Evolutionary conservation across 2,888 invertebrate genomes (phyloP).

Genomic region (Zhengitettix transpicula): DNA sequence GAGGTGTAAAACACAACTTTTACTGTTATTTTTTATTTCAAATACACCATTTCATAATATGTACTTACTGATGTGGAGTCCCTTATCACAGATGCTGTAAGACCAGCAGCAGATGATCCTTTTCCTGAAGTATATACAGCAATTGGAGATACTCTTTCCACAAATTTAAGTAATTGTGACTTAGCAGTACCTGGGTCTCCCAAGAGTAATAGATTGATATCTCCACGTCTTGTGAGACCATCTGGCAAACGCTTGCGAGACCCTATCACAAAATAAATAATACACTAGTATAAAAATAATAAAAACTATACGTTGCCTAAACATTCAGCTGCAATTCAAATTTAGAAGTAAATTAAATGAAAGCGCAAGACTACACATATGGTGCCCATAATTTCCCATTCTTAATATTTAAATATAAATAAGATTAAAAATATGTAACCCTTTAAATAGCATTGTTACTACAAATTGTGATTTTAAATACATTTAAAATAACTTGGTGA

Average conservation of each 20-base stretch:
- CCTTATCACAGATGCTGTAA: conserved; percentile 91
- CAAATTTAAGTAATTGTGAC: conserved; percentile 93
- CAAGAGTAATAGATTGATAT: conserved; percentile 84
- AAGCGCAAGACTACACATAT: too few relatives aligned
- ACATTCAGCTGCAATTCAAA: too few relatives aligned
- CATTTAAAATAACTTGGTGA: too few relatives aligned
- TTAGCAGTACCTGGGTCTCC: conserved; percentile 99
- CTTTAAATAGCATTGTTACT: too few relatives aligned
- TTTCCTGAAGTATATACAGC: conserved; percentile 98
- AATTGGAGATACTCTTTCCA: conserved; percentile 85
- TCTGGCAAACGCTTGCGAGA: conserved; percentile 82
- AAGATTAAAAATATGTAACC: too few relatives aligned
- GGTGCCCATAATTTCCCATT: too few relatives aligned
- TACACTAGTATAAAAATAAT: not conserved
- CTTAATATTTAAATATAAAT: too few relatives aligned
- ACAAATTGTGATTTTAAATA: too few relatives aligned
- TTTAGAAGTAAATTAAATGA: too few relatives aligned
- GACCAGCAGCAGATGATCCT: conserved; percentile 95
- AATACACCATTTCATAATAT: not conserved
- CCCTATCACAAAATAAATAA: conserved; percentile 31
- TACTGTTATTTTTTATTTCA: too few relatives aligned
- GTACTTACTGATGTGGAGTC: conserved; percentile 74
- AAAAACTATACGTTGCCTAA: not conserved
- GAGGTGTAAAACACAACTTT: too few relatives aligned
- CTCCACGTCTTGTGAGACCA: conserved; percentile 87